Conservation (phyloP, 2,888 invertebrate genomes). For the Petrolisthes cinctipes region DNA sequence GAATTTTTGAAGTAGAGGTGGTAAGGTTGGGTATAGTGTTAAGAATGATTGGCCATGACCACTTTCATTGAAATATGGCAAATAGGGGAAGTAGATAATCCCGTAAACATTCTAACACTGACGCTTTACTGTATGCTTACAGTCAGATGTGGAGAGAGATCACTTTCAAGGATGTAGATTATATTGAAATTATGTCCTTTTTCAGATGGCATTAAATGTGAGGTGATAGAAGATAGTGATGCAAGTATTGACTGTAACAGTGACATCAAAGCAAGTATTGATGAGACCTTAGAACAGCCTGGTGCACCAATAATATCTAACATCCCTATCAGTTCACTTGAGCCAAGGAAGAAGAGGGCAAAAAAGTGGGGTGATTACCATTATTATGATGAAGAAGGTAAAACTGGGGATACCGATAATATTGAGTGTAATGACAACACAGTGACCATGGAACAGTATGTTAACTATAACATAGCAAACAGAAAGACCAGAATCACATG, state of each 20-base stretch:
- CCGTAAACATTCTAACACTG: too few relatives aligned
- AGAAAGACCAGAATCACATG: slow-evolving; percentile 13
- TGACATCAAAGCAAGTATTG: background rate
- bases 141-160: too few relatives aligned
- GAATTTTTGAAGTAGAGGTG: too few relatives aligned
- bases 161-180: background rate
- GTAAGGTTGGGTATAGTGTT: too few relatives aligned
- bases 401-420: background rate
- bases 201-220: too few relatives aligned
- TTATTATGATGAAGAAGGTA: slow-evolving; percentile 30
- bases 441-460: background rate
- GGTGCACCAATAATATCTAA: background rate
- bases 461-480: background rate
- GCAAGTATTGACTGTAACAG: too few relatives aligned
- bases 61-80: too few relatives aligned
- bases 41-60: too few relatives aligned
- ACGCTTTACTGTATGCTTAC: too few relatives aligned
- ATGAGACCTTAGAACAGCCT: background rate
- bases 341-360: slow-evolving; percentile 30
- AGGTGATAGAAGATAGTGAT: too few relatives aligned
- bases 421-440: background rate
- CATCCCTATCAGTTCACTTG: background rate
- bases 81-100: too few relatives aligned
- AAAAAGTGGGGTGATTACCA: slow-evolving; percentile 37
- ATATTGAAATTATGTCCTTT: background rate